These are phyloP conservation scores for Cyprinodon variegatus DNA, from an alignment of 2,113 vertebrate genomes.

Conservation along the genomic window DNA sequence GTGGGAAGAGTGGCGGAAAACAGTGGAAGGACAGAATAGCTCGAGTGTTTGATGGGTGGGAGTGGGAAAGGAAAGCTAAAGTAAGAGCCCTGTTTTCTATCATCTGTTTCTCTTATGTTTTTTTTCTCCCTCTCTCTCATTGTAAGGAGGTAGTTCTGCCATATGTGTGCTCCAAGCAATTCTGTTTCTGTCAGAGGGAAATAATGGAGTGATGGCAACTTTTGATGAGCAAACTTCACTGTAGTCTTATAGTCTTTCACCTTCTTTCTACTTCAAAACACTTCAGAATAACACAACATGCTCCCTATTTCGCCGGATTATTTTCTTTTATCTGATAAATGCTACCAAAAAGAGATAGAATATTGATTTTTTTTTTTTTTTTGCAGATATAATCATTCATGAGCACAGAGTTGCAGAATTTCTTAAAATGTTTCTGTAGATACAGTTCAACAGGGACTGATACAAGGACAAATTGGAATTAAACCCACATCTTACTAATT, in stretches of 20 bases:
- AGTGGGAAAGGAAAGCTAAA: conserved; percentile 26
- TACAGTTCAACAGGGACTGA: too few relatives aligned
- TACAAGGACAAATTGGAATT: too few relatives aligned
- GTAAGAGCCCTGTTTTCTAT: conserved; percentile 25
- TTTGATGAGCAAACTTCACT: conserved; percentile 51
- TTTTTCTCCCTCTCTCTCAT: conserved; percentile 29
- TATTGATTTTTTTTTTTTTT: conserved; percentile 46
- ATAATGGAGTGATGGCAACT: conserved; percentile 31
- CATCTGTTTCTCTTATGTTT: conserved; percentile 16
- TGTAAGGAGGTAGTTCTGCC: conserved; percentile 35
- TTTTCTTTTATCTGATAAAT: conserved; percentile 15
- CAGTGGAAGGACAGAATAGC: conserved; percentile 21
- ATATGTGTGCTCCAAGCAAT: conserved; percentile 33
- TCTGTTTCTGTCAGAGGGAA: conserved; percentile 16
- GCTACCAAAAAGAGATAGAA: conserved; percentile 34
- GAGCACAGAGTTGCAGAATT: conserved; percentile 23
- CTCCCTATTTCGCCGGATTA: background rate
- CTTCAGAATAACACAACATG: conserved; percentile 29
- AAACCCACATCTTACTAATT: too few relatives aligned
- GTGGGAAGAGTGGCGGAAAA: conserved; percentile 42
- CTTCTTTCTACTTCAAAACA: conserved; percentile 26
- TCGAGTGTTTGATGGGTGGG: conserved; percentile 29
- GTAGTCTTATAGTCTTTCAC: background rate
- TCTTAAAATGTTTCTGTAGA: background rate
- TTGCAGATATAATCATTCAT: conserved; percentile 37